phyloP scores from a whole-genome alignment of 2,888 invertebrate species.

The Drosophila barbarae region DNA sequence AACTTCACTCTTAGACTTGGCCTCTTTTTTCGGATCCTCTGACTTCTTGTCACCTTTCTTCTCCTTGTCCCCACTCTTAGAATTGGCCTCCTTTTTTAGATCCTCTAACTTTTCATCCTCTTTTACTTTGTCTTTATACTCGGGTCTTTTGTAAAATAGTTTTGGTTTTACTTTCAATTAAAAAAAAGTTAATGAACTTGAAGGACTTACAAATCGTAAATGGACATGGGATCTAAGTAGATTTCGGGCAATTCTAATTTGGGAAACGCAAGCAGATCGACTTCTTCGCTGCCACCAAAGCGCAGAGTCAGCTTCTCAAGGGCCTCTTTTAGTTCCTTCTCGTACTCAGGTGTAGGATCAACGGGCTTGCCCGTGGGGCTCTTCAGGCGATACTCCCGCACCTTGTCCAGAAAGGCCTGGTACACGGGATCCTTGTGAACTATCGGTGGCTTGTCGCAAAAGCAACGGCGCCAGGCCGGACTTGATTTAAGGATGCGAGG shows the following conservation, averaged over 20 bases:
- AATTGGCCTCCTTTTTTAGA: not conserved
- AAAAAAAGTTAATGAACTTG: not conserved
- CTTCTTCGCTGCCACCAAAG: slow-evolving; percentile 29
- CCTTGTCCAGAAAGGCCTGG: slow-evolving; percentile 27
- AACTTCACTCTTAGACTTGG: not conserved
- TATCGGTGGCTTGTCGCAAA: not conserved
- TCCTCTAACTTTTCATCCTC: not conserved
- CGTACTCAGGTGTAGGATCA: slow-evolving; percentile 25
- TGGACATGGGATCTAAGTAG: slow-evolving; percentile 28
- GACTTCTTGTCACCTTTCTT: not conserved
- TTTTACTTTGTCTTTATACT: slow-evolving; percentile 1
- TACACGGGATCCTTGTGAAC: slow-evolving; percentile 19
- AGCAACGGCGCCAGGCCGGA: not conserved
- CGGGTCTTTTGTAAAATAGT: slow-evolving; percentile 1
- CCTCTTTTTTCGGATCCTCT: not conserved
- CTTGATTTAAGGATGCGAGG: not conserved
- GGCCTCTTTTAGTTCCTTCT: slow-evolving; percentile 15
- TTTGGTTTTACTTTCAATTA: not conserved
- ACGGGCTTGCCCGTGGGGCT: slow-evolving; percentile 32
- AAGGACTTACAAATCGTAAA: slow-evolving; percentile 18
- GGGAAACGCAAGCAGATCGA: slow-evolving; percentile 26
- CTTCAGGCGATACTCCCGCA: slow-evolving; percentile 26
- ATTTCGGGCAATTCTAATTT: slow-evolving; percentile 29
- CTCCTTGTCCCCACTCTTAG: not conserved
- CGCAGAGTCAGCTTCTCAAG: slow-evolving; percentile 8